phyloP scores from a whole-genome alignment of 1,140 invertebrate genomes.

The Drosophila jambulina region DNA sequence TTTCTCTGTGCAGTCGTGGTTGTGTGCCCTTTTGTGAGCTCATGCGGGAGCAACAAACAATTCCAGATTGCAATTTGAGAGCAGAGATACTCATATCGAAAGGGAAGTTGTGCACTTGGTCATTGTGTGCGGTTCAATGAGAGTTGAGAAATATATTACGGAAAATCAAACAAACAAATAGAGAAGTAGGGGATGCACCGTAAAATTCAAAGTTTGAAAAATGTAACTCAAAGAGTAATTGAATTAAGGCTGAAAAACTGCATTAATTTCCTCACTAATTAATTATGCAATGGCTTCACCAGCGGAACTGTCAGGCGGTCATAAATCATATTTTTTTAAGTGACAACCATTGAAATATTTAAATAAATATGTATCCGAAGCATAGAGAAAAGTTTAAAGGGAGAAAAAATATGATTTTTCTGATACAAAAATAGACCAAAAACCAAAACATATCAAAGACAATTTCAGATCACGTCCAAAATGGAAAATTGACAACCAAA shows the following conservation, averaged over 20 bases:
- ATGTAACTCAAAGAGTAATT: background rate
- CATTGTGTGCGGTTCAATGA: constrained; percentile 7
- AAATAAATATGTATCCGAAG: background rate
- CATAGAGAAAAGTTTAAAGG: background rate
- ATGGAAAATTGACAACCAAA: constrained; percentile 11
- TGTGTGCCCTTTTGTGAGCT: constrained; percentile 11
- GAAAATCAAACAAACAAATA: constrained; percentile 1
- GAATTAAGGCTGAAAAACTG: background rate
- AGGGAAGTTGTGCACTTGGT: constrained; percentile 15
- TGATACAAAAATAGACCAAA: background rate
- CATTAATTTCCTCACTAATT: background rate
- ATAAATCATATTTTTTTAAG: constrained; percentile 5
- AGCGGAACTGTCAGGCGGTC: background rate
- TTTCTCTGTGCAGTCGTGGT: constrained; percentile 11
- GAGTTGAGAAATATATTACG: constrained; percentile 6
- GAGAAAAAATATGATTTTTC: background rate
- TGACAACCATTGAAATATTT: background rate
- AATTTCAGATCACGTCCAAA: constrained; percentile 10
- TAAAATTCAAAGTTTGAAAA: background rate
- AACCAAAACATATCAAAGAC: background rate
- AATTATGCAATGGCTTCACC: background rate
- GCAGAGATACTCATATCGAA: constrained; percentile 21
- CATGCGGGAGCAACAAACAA: constrained; percentile 20
- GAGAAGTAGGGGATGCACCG: background rate
- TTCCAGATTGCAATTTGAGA: constrained; percentile 38